Evolutionary conservation across 2,797 vertebrate species (phyloP), one percentile per base, ranked within the genome.

Genomic region (Kryptolebias ocellatus): DNA sequence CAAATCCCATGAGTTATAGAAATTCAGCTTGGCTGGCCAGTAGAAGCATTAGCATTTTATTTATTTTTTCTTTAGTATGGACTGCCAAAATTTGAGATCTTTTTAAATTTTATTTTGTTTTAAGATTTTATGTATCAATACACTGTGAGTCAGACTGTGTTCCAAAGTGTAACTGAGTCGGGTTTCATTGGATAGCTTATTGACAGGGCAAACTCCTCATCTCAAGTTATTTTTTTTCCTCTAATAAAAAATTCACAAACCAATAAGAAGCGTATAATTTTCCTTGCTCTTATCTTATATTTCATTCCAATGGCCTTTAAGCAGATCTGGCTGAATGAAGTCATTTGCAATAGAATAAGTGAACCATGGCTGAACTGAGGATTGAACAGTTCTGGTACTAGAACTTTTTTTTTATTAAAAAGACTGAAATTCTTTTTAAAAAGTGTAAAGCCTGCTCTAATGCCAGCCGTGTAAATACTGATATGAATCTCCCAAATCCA

Each of bases 311-410:
- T 67, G 64, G 77, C 64, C 60, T 80, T 60, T 49, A 63, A 65
- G 66, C 53, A 47, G 76, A 63, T 34, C 74, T 64, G 58, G 50
- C 70, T 90, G 70, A 89, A 85, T 81, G 83, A 74, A 80, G 79
- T 74, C 18, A 79, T 81, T 77, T 62, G 29, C 59, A 63, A 39
- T 31, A 44, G 75, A 64, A 42, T 55, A 69, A 78, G 61, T 53
- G 59, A 76, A 44, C 55, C 44, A 69, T 62, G 39, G 64, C 67
- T 58, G 57, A 72, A 64, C 51, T 53, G 45, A 71, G 84, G 84
- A 78, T 78, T 84, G 70, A 66, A 77, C 62, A 2, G 44, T 16
- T 4, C 44, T 44, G 11, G 42, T 24, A 31, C 14, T 17, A 16
- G 44, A 16, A 17, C 1, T 46, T 16, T 4, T 44, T 46, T 17